Evolutionary conservation across 2,113 vertebrate species (phyloP).

Genomic region (Crotalus horridus): DNA sequence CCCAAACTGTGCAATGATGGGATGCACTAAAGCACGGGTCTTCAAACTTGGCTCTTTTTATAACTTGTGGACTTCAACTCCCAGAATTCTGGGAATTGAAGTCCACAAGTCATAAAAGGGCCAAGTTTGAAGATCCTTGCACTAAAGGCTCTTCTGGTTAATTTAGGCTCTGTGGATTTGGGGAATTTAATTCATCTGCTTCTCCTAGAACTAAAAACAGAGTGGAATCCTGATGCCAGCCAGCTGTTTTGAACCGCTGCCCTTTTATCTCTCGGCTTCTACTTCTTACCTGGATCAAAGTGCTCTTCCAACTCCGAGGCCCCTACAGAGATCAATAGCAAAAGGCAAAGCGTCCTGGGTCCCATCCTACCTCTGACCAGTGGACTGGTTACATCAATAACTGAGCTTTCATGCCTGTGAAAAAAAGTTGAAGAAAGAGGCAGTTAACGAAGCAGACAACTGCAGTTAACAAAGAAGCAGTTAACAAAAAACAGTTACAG

Average conservation of each 20-base stretch:
- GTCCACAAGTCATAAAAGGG: too few relatives aligned
- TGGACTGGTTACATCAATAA: conserved; percentile 22
- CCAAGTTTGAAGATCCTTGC: too few relatives aligned
- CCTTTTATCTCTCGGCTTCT: background rate
- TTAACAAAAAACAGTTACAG: background rate
- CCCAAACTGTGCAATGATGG: background rate
- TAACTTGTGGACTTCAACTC: too few relatives aligned
- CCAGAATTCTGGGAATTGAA: too few relatives aligned
- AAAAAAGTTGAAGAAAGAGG: background rate
- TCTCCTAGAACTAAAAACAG: background rate
- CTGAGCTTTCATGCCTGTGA: conserved; percentile 48
- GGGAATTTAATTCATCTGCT: background rate
- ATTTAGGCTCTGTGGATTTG: background rate
- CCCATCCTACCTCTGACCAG: conserved; percentile 32
- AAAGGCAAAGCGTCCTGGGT: conserved; percentile 9
- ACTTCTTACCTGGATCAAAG: conserved; percentile 60
- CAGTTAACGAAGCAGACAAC: background rate
- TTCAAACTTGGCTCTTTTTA: too few relatives aligned
- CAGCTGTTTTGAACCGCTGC: too few relatives aligned
- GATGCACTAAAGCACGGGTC: too few relatives aligned
- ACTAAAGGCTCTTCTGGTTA: background rate
- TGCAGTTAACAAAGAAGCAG: background rate
- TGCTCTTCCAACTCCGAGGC: conserved; percentile 61
- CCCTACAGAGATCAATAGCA: conserved; percentile 18
- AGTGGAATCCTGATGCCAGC: too few relatives aligned